phyloP scores from a whole-genome alignment of 2,113 vertebrate species.

The Leucoraja erinaceus region DNA sequence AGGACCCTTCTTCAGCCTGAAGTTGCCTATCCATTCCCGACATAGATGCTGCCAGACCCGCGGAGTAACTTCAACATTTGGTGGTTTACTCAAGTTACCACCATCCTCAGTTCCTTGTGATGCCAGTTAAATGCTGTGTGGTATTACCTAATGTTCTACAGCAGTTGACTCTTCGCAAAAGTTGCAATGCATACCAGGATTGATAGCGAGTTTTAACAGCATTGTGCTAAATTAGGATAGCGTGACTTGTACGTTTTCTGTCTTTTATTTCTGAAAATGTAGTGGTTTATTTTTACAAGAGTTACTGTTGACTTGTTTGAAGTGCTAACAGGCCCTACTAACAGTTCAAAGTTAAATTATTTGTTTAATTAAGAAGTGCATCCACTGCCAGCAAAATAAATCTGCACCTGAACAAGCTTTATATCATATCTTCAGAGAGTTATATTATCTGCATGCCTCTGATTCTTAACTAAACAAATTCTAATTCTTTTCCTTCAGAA shows the following conservation, averaged over 20 bases:
- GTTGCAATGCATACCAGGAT: neutral
- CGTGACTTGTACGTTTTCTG: conserved; percentile 12
- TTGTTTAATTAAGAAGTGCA: conserved; percentile 55
- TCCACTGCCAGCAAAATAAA: conserved; percentile 62
- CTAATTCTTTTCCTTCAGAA: conserved; percentile 28
- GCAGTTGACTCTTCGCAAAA: neutral
- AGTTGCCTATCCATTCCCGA: too few relatives aligned
- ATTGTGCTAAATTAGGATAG: neutral
- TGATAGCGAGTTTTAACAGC: neutral
- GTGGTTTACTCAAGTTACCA: too few relatives aligned
- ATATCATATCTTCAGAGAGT: conserved; percentile 55
- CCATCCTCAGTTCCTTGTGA: too few relatives aligned
- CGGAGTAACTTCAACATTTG: too few relatives aligned
- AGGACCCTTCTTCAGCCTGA: too few relatives aligned
- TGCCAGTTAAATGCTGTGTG: neutral
- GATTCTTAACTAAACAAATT: conserved; percentile 40
- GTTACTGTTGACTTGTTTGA: conserved; percentile 54
- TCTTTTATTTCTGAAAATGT: conserved; percentile 44
- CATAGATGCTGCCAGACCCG: too few relatives aligned
- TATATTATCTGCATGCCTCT: conserved; percentile 48
- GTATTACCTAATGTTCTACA: neutral
- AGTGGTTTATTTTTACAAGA: conserved; percentile 61
- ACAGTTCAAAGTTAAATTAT: conserved; percentile 53
- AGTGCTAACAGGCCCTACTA: conserved; percentile 55
- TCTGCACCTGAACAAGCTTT: conserved; percentile 58